Percentiles rank a stretch among this genome's conserved stretches.
Conservation (phyloP, 2,113 vertebrate species). For the Xenopus laevis region DNA sequence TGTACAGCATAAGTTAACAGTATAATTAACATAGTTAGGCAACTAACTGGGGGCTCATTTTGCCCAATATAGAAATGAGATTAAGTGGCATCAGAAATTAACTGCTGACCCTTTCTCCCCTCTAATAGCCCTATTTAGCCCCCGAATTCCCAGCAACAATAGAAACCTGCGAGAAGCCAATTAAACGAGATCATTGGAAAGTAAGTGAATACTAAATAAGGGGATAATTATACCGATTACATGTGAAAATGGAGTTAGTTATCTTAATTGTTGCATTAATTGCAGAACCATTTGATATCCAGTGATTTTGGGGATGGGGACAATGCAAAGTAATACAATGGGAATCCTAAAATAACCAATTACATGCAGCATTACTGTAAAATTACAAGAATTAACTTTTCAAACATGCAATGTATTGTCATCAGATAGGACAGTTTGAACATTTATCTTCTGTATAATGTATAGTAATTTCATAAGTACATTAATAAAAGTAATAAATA, state of each 20-base stretch:
- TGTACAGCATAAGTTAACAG: not conserved
- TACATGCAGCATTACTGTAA: not conserved
- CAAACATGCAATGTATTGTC: not conserved
- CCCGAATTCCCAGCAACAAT: not conserved
- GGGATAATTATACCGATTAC: constrained; percentile 4
- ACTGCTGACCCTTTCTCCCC: not conserved
- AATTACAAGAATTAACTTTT: not conserved
- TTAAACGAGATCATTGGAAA: not conserved
- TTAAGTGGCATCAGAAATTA: not conserved
- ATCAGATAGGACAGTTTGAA: too few species aligned
- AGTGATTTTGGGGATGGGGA: not conserved
- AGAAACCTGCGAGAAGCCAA: not conserved
- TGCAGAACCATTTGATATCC: not conserved
- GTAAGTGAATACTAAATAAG: not conserved
- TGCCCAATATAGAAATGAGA: constrained; percentile 1
- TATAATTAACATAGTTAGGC: constrained; percentile 4
- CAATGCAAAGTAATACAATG: not conserved
- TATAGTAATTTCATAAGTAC: too few species aligned
- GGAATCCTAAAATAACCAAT: not conserved
- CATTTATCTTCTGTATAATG: too few species aligned
- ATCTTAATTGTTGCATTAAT: constrained; percentile 2
- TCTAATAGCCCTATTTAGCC: not conserved
- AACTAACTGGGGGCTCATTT: constrained; percentile 1
- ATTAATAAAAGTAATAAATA: too few species aligned
- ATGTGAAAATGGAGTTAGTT: not conserved